phyloP scores from a whole-genome alignment of 2,797 vertebrate species.

The Syncerus caffer region DNA sequence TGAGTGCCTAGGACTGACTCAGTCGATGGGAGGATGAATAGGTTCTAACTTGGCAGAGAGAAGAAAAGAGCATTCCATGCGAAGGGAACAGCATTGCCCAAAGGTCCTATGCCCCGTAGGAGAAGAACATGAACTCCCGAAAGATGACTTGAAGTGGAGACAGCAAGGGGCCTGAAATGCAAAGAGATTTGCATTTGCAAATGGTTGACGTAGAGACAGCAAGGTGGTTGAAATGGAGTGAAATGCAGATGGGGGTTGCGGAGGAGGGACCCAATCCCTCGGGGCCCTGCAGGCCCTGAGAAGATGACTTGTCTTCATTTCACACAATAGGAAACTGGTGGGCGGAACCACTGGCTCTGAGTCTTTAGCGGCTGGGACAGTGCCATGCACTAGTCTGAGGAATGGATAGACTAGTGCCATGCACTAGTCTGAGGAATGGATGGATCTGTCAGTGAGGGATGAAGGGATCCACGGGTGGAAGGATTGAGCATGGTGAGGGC shows the following conservation, averaged over 20 bases:
- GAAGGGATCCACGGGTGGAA: neutral
- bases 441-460: neutral
- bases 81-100: neutral
- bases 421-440: fast-evolving
- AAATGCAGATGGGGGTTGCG: fast-evolving
- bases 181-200: neutral
- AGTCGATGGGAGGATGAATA: neutral
- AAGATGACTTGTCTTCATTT: neutral
- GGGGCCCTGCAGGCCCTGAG: neutral
- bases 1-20: neutral
- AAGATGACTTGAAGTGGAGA: neutral
- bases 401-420: fast-evolving
- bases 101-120: neutral
- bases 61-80: neutral
- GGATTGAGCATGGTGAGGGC: neutral
- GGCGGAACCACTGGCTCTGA: neutral
- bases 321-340: neutral
- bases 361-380: neutral
- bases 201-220: neutral
- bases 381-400: neutral
- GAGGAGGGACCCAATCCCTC: neutral
- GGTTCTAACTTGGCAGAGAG: neutral
- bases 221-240: neutral
- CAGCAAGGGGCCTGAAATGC: neutral
- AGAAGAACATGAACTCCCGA: neutral